These are phyloP conservation scores for Amblyopsis rosae DNA, from an alignment of 2,113 vertebrate genomes.

Conservation along the genomic window DNA sequence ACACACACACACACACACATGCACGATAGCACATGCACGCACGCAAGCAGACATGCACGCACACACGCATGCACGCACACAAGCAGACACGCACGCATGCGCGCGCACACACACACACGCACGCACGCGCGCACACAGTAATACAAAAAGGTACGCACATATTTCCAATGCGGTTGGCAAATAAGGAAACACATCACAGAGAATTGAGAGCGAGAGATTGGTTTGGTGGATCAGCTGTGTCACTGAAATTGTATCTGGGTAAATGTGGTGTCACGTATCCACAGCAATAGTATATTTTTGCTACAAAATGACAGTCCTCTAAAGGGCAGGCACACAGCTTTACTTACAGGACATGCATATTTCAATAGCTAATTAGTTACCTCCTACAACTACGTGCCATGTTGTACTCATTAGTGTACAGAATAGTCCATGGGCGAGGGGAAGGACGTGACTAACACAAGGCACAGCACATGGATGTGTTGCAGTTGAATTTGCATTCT, in stretches of 20 bases:
- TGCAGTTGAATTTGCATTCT: constrained; percentile 4
- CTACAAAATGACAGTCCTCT: constrained; percentile 31
- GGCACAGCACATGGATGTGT: too few species aligned
- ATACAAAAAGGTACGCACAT: constrained; percentile 16
- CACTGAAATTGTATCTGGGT: constrained; percentile 23
- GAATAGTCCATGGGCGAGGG: too few species aligned
- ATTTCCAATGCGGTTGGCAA: constrained; percentile 14
- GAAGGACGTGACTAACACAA: too few species aligned
- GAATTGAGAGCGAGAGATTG: constrained; percentile 27
- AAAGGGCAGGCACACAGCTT: constrained; percentile 39
- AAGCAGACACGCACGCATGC: too few species aligned
- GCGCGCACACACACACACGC: not conserved
- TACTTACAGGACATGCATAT: not conserved
- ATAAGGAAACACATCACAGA: constrained; percentile 29
- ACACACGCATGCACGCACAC: too few species aligned
- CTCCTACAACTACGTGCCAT: constrained; percentile 4
- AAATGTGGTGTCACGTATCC: constrained; percentile 20
- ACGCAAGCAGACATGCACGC: not conserved
- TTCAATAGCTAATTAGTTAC: not conserved
- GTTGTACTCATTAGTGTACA: too few species aligned
- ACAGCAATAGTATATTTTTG: constrained; percentile 12
- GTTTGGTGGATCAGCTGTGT: constrained; percentile 51
- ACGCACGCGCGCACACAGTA: not conserved
- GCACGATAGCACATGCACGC: constrained; percentile 8
- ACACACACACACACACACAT: not conserved